Conservation (phyloP, 2,888 invertebrate species). For the Clepsis dumicolana region DNA sequence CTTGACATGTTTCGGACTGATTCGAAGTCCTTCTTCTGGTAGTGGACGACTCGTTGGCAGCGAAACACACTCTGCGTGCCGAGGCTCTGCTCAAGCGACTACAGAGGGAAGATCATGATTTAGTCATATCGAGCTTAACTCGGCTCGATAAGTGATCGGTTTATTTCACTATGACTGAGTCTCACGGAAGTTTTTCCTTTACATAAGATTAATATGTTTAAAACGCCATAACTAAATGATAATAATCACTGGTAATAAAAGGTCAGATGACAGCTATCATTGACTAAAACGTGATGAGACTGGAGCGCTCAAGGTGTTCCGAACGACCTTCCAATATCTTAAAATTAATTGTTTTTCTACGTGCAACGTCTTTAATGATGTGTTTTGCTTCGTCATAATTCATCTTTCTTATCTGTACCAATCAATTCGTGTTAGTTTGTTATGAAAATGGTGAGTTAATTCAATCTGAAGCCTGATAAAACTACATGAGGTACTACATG, state of each 20-base stretch:
- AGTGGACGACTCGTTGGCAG: too few relatives aligned
- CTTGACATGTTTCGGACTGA: too few relatives aligned
- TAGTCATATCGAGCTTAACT: too few relatives aligned
- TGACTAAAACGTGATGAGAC: slow-evolving; percentile 28
- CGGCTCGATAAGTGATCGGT: too few relatives aligned
- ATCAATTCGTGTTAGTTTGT: not conserved
- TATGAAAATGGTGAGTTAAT: not conserved
- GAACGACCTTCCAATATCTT: slow-evolving; percentile 25
- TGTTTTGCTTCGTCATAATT: slow-evolving; percentile 10
- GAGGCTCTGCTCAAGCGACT: too few relatives aligned
- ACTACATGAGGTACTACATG: too few relatives aligned
- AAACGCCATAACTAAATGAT: slow-evolving; percentile 6
- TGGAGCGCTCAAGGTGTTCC: slow-evolving; percentile 26
- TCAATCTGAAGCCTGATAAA: not conserved
- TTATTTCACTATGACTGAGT: too few relatives aligned
- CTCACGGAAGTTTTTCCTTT: too few relatives aligned
- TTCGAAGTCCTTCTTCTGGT: too few relatives aligned
- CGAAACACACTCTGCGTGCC: too few relatives aligned
- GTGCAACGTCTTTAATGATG: slow-evolving; percentile 7
- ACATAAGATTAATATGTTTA: not conserved
- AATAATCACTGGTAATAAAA: slow-evolving; percentile 13
- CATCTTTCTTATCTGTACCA: not conserved
- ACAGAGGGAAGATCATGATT: too few relatives aligned
- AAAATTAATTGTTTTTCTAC: slow-evolving; percentile 18
- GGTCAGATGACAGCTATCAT: slow-evolving; percentile 21